Evolutionary conservation across 2,888 invertebrate species (phyloP).

Genomic region (Chrysolina haemoptera): DNA sequence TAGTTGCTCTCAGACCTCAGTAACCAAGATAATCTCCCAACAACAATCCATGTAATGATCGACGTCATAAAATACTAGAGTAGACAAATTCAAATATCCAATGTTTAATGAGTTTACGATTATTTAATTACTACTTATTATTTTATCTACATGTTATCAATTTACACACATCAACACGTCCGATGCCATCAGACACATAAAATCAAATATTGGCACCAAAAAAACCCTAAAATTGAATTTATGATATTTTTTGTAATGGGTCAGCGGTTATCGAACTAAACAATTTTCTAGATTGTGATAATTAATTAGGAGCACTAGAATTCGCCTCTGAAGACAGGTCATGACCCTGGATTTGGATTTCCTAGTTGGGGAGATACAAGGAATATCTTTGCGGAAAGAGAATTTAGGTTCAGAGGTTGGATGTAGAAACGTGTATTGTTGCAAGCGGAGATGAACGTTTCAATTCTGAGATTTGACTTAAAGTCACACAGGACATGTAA

Average conservation of each 20-base stretch:
- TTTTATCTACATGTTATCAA: constrained; percentile 18
- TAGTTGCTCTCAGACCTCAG: not conserved
- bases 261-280: constrained; percentile 18
- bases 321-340: not conserved
- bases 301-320: not conserved
- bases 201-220: constrained; percentile 29
- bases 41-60: constrained; percentile 3
- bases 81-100: constrained; percentile 1
- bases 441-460: too few relatives aligned
- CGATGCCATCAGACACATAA: constrained; percentile 28
- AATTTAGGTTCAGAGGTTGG: not conserved
- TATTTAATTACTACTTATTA: constrained; percentile 20
- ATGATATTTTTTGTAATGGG: constrained; percentile 21
- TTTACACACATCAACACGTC: constrained; percentile 25
- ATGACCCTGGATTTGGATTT: not conserved
- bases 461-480: too few relatives aligned
- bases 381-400: not conserved
- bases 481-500: too few relatives aligned
- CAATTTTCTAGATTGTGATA: constrained; percentile 15
- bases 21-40: not conserved
- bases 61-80: not conserved
- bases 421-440: too few relatives aligned
- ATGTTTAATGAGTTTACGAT: constrained; percentile 10
- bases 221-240: constrained; percentile 33
- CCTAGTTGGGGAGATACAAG: too few relatives aligned